phyloP scores from a whole-genome alignment of 1,140 invertebrate genomes.

The Zeugodacus cucurbitae region DNA sequence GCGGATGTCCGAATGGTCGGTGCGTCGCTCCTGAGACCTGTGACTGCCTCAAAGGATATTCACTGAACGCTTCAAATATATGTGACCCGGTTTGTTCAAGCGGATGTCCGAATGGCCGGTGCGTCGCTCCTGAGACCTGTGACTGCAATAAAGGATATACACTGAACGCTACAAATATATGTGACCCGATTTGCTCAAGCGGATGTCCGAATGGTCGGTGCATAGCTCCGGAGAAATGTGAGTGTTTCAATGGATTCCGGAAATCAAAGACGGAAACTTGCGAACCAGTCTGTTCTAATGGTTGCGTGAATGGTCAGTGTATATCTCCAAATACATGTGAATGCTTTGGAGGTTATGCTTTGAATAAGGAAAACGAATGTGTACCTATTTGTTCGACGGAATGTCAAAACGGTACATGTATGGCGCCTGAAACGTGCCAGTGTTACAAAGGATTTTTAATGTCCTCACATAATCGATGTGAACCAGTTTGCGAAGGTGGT shows the following conservation, averaged over 20 bases:
- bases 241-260: constrained; percentile 72
- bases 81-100: background rate
- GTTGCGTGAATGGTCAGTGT: constrained; percentile 50
- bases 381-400: constrained; percentile 65
- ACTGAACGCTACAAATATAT: background rate
- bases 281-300: constrained; percentile 42
- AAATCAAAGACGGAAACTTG: constrained; percentile 56
- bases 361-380: constrained; percentile 46
- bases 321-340: constrained; percentile 62
- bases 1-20: background rate
- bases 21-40: background rate
- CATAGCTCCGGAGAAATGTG: constrained; percentile 66
- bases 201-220: constrained; percentile 63
- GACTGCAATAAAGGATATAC: background rate
- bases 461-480: background rate
- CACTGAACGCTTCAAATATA: background rate
- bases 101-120: background rate
- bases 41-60: background rate
- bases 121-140: background rate
- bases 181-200: background rate
- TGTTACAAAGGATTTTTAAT: constrained; percentile 52
- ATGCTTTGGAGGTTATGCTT: constrained; percentile 56
- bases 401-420: constrained; percentile 70
- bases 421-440: constrained; percentile 66
- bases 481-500: constrained; percentile 49